phyloP scores from a whole-genome alignment of 2,888 invertebrate species.

The Caradrina clavipalpis region DNA sequence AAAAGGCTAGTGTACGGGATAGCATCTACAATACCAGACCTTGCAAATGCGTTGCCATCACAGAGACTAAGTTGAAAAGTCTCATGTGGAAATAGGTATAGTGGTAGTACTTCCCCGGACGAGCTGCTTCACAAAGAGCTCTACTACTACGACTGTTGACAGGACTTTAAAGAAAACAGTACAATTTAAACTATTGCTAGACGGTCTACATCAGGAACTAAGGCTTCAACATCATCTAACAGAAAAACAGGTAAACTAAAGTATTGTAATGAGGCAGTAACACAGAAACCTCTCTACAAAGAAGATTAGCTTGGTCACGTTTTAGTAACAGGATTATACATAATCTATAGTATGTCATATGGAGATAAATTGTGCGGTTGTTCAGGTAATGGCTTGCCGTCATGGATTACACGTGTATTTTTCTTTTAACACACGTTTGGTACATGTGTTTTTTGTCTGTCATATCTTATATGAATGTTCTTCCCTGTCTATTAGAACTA shows the following conservation, averaged over 20 bases:
- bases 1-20: neutral
- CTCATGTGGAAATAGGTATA: too few relatives aligned
- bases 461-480: neutral
- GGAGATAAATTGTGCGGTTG: slow-evolving; percentile 58
- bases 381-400: slow-evolving; percentile 44
- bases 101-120: too few relatives aligned
- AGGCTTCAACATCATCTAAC: slow-evolving; percentile 26
- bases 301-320: slow-evolving; percentile 71
- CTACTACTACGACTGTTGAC: too few relatives aligned
- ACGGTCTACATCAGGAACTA: slow-evolving; percentile 22
- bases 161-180: too few relatives aligned
- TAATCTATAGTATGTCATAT: slow-evolving; percentile 67
- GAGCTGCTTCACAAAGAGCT: too few relatives aligned
- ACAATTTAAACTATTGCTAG: too few relatives aligned
- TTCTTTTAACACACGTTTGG: slow-evolving; percentile 1
- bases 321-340: slow-evolving; percentile 73
- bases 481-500: too few relatives aligned
- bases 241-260: slow-evolving; percentile 39
- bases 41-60: too few relatives aligned
- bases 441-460: neutral
- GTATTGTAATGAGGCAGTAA: slow-evolving; percentile 59
- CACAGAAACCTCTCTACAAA: slow-evolving; percentile 71
- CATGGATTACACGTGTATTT: slow-evolving; percentile 26
- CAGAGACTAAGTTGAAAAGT: too few relatives aligned
- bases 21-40: too few relatives aligned